phyloP scores from a whole-genome alignment of 2,113 vertebrate species.

The Spea bombifrons region DNA sequence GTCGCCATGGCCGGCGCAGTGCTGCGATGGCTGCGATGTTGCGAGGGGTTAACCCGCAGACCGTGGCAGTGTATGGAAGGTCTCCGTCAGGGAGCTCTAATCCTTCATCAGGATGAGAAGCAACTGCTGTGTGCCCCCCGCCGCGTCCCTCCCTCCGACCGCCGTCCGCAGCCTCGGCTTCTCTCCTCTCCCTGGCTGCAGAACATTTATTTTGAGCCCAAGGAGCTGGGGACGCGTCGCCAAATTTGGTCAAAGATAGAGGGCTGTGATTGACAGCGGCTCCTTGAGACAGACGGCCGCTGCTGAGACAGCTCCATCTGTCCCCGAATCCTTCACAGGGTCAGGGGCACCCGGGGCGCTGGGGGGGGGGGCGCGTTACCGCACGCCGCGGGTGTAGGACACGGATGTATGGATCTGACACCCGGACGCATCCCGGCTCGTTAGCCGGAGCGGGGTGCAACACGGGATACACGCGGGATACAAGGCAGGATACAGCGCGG shows the following conservation, averaged over 20 bases:
- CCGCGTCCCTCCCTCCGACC: not conserved
- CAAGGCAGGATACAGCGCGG: too few relatives aligned
- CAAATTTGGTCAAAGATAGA: conserved; percentile 46
- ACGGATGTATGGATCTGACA: too few relatives aligned
- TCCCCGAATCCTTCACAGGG: conserved; percentile 37
- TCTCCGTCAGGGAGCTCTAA: conserved; percentile 22
- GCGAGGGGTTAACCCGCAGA: not conserved
- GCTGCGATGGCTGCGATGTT: not conserved
- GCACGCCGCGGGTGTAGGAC: too few relatives aligned
- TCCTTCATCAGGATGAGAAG: conserved; percentile 33
- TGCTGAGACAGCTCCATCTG: conserved; percentile 47
- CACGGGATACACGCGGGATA: too few relatives aligned
- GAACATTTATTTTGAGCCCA: conserved; percentile 45
- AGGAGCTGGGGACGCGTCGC: conserved; percentile 41
- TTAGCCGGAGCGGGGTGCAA: too few relatives aligned
- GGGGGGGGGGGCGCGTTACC: not conserved
- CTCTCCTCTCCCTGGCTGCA: conserved; percentile 26
- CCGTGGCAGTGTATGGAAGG: not conserved
- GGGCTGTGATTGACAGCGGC: conserved; percentile 44
- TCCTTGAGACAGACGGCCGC: conserved; percentile 45
- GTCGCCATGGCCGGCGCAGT: not conserved
- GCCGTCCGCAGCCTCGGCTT: conserved; percentile 17
- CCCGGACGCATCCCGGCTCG: too few relatives aligned
- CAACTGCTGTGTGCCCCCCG: conserved; percentile 27
- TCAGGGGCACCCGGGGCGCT: conserved; percentile 13